phyloP scores from a whole-genome alignment of 2,888 invertebrate genomes.

The Enchytraeus crypticus region DNA sequence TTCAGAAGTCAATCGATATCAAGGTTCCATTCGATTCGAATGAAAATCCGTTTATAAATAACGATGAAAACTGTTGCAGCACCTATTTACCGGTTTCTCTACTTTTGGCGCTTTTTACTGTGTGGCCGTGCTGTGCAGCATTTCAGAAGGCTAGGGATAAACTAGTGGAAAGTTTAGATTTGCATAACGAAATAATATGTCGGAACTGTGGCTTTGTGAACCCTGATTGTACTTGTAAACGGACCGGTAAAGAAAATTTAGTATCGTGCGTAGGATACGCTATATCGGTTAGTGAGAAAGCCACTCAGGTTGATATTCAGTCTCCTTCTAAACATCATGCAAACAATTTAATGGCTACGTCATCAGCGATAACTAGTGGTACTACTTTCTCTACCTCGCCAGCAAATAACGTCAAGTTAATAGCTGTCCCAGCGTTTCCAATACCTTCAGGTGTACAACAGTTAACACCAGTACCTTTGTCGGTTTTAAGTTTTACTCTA shows the following conservation, averaged over 20 bases:
- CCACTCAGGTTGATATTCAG: constrained; percentile 13
- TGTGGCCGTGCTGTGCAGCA: constrained; percentile 17
- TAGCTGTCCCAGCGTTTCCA: not conserved
- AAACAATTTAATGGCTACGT: too few relatives aligned
- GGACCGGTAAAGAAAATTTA: not conserved
- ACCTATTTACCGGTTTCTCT: constrained; percentile 18
- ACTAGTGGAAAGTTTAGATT: constrained; percentile 13
- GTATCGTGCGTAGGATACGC: constrained; percentile 6
- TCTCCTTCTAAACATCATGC: too few relatives aligned
- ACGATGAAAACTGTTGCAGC: too few relatives aligned
- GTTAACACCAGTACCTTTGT: too few relatives aligned
- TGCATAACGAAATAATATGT: constrained; percentile 15
- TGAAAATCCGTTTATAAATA: too few relatives aligned
- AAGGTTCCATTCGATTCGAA: too few relatives aligned
- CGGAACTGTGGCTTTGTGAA: constrained; percentile 14
- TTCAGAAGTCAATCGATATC: too few relatives aligned
- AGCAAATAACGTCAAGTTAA: not conserved
- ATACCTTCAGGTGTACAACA: not conserved
- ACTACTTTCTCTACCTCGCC: not conserved
- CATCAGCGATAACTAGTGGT: not conserved
- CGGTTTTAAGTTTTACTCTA: too few relatives aligned
- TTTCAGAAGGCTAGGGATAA: constrained; percentile 13
- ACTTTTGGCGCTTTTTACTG: constrained; percentile 17
- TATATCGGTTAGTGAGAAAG: constrained; percentile 4
- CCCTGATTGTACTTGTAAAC: constrained; percentile 16